These are phyloP conservation scores for Trichacis sp. DNA, from an alignment of 2,888 invertebrate genomes.

Conservation along the genomic window DNA sequence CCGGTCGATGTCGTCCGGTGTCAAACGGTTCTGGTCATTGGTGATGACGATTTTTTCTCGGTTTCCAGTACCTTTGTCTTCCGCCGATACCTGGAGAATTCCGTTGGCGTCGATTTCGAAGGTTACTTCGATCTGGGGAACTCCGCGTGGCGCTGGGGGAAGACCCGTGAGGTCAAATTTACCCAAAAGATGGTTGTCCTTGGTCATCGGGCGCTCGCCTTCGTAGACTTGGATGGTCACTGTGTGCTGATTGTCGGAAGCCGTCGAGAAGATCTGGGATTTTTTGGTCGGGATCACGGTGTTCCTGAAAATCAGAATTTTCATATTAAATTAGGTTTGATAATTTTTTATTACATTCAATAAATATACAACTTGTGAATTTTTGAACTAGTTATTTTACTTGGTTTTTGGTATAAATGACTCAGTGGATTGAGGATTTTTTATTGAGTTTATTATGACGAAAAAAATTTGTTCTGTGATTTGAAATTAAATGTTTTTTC, in stretches of 20 bases:
- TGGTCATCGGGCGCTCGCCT: slow-evolving; percentile 99
- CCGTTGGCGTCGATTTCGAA: slow-evolving; percentile 96
- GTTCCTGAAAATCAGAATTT: slow-evolving; percentile 78
- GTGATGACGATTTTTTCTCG: slow-evolving; percentile 99
- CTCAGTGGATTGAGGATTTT: too few species aligned
- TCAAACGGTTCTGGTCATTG: slow-evolving; percentile 96
- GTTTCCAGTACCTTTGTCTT: slow-evolving; percentile 99
- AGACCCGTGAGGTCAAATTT: slow-evolving; percentile 98
- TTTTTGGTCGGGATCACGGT: slow-evolving; percentile 99
- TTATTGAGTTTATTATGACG: too few species aligned
- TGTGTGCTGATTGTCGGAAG: slow-evolving; percentile 98
- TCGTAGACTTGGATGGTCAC: slow-evolving; percentile 98
- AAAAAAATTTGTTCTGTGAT: too few species aligned
- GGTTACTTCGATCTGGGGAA: slow-evolving; percentile 94
- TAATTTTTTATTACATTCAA: too few species aligned
- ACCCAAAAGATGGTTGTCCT: slow-evolving; percentile 98
- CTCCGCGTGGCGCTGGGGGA: slow-evolving; percentile 93
- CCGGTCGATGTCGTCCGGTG: slow-evolving; percentile 97
- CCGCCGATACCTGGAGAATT: slow-evolving; percentile 95
- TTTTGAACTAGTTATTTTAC: too few species aligned
- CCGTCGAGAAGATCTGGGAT: slow-evolving; percentile 99
- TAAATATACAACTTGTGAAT: too few species aligned
- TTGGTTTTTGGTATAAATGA: too few species aligned
- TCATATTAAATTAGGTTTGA: too few species aligned
- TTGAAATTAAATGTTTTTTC: too few species aligned